phyloP scores from a whole-genome alignment of 1,140 invertebrate species.

The Habropoda laboriosa region DNA sequence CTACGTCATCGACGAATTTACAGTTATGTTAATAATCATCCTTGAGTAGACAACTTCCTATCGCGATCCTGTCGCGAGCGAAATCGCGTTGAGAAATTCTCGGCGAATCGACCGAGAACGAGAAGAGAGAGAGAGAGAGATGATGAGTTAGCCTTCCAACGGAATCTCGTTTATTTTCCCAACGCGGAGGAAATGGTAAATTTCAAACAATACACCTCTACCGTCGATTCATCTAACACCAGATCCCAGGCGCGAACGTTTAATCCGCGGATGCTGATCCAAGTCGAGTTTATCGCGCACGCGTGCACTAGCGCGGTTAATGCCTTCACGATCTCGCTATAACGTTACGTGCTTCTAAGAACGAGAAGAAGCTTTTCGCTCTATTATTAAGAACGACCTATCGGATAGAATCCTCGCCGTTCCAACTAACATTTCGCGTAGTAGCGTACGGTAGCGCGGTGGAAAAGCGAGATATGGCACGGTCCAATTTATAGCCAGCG shows the following conservation, averaged over 20 bases:
- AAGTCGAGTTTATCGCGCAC: conserved; percentile 47
- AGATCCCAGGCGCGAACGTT: conserved; percentile 40
- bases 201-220: conserved; percentile 4
- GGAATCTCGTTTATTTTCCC: conserved; percentile 11
- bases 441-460: too few relatives aligned
- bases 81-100: neutral
- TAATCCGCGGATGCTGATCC: conserved; percentile 31
- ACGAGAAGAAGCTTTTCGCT: conserved; percentile 17
- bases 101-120: too few relatives aligned
- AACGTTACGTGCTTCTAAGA: conserved; percentile 50
- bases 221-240: neutral
- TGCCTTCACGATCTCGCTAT: conserved; percentile 12
- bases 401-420: neutral
- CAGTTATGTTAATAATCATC: conserved; percentile 12
- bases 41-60: conserved; percentile 1
- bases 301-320: conserved; percentile 26
- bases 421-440: too few relatives aligned
- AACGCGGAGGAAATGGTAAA: neutral
- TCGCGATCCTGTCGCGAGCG: neutral
- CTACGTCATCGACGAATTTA: conserved; percentile 27
- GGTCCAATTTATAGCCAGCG: conserved; percentile 38
- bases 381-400: conserved; percentile 1
- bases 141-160: too few relatives aligned
- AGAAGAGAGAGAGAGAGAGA: too few relatives aligned
- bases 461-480: conserved; percentile 28